phyloP scores from a whole-genome alignment of 2,113 vertebrate genomes.

The Clinocottus analis region DNA sequence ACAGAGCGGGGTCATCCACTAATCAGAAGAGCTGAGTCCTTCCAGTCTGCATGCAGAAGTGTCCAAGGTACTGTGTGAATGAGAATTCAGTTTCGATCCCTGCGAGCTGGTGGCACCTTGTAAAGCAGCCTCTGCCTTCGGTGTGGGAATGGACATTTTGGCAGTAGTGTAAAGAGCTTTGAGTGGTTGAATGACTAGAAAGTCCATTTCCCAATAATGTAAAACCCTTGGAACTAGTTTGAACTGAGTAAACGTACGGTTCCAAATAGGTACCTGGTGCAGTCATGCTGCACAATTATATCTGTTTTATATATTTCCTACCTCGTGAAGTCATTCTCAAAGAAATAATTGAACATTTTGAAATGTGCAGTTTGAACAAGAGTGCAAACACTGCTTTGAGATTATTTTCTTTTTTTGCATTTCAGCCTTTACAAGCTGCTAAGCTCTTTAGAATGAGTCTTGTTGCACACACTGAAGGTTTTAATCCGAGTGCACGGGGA shows the following conservation, averaged over 20 bases:
- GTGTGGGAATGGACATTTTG: background rate
- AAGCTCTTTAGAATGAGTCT: constrained; percentile 56
- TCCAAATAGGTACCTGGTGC: background rate
- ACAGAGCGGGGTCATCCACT: background rate
- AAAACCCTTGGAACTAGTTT: background rate
- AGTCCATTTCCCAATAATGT: background rate
- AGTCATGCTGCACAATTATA: background rate
- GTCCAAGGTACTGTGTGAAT: background rate
- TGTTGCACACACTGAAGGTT: constrained; percentile 47
- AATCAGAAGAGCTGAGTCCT: background rate
- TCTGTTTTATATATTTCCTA: background rate
- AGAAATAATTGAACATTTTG: background rate
- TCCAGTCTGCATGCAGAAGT: background rate
- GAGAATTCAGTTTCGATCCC: background rate
- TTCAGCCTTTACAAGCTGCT: constrained; percentile 35
- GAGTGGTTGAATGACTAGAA: background rate
- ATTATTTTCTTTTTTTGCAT: constrained; percentile 11
- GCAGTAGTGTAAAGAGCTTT: background rate
- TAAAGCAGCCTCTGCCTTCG: background rate
- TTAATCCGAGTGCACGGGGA: constrained; percentile 57
- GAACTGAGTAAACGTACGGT: background rate
- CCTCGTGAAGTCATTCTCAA: background rate
- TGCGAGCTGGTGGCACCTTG: background rate
- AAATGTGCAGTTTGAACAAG: background rate
- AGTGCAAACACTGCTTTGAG: constrained; percentile 10